Evolutionary conservation across 2,113 vertebrate genomes (phyloP), one percentile per base, ranked within the genome.

Genomic region (Channa argus): DNA sequence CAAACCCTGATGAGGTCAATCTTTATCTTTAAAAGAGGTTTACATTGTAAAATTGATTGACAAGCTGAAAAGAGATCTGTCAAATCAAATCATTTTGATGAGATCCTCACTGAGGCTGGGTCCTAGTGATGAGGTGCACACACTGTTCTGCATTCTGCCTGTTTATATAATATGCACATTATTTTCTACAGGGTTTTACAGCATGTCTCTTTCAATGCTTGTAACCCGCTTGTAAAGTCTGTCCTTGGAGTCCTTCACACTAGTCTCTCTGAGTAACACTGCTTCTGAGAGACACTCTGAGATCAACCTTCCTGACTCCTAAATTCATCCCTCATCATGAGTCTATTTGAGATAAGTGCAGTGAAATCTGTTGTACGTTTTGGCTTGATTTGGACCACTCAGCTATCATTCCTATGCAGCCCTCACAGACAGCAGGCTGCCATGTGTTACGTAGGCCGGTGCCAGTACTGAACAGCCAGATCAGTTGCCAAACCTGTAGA

Each of bases 401-500:
- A 76, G 12, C 88, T 85, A 73, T 85, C 79, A 80, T 90, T 91
- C 82, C 86, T 77, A 64, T 82, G 77, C 86, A 88, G 85, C 55
- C 65, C 78, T 80, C 83, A 56, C 54, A 82, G 79, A 65, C 85
- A 76, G 80, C 80, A 47, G 58, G 36, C 79, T 81, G 82, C 88
- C 80, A 80, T 87, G 85, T 86, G 83, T 79, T 86, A 61, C 15
- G 12, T 63, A 75, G 58, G 70, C 59, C 14, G 13, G 56, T 80
- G 86, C 84, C 90, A 87, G 83, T 8, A 59, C 67, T 63, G 83
- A 89, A 79, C 71, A 71, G 74, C 67, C 74, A 41, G 1, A 59
- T 71, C 65, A 24, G 38, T 58, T 84, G 88, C 84, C 87, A 91
- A 87, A 92, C 86, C 83, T 69, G 78, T 86, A 84, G 88, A 91